Evolutionary conservation across 2,888 invertebrate genomes (phyloP).

Genomic region (Odiellus spinosus): DNA sequence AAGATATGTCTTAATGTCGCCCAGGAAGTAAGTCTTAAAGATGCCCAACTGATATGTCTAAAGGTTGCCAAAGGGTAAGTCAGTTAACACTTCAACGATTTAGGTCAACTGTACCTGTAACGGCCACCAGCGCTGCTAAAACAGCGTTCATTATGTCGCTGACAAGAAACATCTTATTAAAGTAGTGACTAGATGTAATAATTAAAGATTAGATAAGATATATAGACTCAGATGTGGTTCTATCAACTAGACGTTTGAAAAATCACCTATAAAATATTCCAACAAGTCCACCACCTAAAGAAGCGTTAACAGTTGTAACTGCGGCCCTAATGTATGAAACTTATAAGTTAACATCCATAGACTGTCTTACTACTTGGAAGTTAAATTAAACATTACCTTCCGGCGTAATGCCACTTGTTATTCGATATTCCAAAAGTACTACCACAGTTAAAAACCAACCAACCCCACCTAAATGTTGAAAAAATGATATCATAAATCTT

Average conservation of each 20-base stretch:
- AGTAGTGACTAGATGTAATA: slow-evolving; percentile 7
- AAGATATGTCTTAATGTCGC: too few species aligned
- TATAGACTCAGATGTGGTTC: too few species aligned
- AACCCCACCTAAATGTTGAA: slow-evolving; percentile 25
- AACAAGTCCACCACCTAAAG: slow-evolving; percentile 24
- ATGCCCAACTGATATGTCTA: too few species aligned
- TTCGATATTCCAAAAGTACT: slow-evolving; percentile 30
- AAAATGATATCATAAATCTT: not conserved
- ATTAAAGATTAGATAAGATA: too few species aligned
- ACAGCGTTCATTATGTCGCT: slow-evolving; percentile 15
- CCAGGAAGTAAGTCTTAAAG: too few species aligned
- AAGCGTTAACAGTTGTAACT: slow-evolving; percentile 24
- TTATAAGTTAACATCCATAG: too few species aligned
- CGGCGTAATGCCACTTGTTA: slow-evolving; percentile 28
- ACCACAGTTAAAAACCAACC: slow-evolving; percentile 31
- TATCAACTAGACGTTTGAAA: too few species aligned
- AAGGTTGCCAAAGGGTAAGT: too few species aligned
- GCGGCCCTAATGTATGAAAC: slow-evolving; percentile 21
- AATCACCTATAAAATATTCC: slow-evolving; percentile 22
- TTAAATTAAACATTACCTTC: too few species aligned
- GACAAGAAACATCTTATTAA: slow-evolving; percentile 8
- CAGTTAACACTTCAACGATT: too few species aligned
- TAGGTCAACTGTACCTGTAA: slow-evolving; percentile 20
- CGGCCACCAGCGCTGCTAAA: slow-evolving; percentile 14
- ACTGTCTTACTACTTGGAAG: too few species aligned